Evolutionary conservation across 1,140 invertebrate genomes (phyloP).

Genomic region (Trachelipus rathkii): DNA sequence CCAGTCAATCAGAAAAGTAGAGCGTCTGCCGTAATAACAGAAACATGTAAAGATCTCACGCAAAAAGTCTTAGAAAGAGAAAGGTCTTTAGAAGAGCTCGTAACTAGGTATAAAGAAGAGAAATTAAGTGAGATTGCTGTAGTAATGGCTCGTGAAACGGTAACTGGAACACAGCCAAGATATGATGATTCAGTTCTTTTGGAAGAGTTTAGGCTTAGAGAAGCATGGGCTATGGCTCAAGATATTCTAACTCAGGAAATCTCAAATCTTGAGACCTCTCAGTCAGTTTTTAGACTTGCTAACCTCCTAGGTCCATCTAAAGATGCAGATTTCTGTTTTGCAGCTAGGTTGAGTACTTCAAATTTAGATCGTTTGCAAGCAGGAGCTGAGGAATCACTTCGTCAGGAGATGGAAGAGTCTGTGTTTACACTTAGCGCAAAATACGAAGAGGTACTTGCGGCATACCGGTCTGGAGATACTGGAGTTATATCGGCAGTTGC

Average conservation of each 20-base stretch:
- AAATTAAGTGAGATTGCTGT: conserved; percentile 63
- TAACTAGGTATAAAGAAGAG: conserved; percentile 63
- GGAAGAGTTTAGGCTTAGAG: conserved; percentile 57
- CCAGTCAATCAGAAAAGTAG: conserved; percentile 16
- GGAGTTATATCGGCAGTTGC: conserved; percentile 39
- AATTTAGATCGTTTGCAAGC: conserved; percentile 37
- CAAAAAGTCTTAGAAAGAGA: conserved; percentile 41
- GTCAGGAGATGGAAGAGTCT: conserved; percentile 63
- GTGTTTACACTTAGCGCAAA: conserved; percentile 61
- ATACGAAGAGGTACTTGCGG: conserved; percentile 57
- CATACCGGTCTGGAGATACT: conserved; percentile 45
- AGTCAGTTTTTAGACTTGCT: conserved; percentile 63
- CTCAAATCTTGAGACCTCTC: conserved; percentile 67
- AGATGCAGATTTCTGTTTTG: neutral
- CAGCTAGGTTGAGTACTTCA: conserved; percentile 19
- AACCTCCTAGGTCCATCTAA: conserved; percentile 48
- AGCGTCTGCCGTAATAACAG: conserved; percentile 24
- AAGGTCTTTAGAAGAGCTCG: conserved; percentile 54
- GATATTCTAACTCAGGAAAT: conserved; percentile 64
- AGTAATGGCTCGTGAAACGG: conserved; percentile 45
- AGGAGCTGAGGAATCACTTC: conserved; percentile 62
- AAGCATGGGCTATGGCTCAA: conserved; percentile 63
- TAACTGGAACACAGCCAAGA: conserved; percentile 37
- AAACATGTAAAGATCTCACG: conserved; percentile 41
- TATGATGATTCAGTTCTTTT: conserved; percentile 45